These are phyloP conservation scores for Strigamia transsilvanica DNA, from an alignment of 2,888 invertebrate species.

Conservation along the genomic window DNA sequence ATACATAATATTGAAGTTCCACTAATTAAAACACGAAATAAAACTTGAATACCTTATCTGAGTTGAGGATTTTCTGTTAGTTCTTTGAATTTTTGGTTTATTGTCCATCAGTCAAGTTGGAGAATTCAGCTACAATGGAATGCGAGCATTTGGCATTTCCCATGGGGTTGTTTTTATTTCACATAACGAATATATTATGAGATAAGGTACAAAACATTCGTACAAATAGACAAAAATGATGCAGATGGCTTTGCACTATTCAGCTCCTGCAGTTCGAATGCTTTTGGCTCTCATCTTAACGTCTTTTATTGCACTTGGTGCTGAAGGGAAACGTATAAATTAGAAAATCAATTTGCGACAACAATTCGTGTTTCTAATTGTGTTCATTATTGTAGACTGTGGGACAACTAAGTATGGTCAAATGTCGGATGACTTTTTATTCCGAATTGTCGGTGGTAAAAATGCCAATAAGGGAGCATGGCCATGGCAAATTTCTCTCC, in stretches of 20 bases:
- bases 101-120: too few relatives aligned
- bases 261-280: background rate
- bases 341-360: background rate
- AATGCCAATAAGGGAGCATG: slow-evolving; percentile 53
- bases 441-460: slow-evolving; percentile 54
- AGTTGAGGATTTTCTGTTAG: too few relatives aligned
- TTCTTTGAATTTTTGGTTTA: too few relatives aligned
- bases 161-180: background rate
- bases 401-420: slow-evolving; percentile 1
- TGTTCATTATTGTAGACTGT: slow-evolving; percentile 18
- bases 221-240: background rate
- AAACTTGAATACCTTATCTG: too few relatives aligned
- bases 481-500: slow-evolving; percentile 56
- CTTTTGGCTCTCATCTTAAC: background rate
- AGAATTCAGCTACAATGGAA: background rate
- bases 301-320: background rate
- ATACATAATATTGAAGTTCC: too few relatives aligned
- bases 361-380: background rate
- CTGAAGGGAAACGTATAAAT: background rate
- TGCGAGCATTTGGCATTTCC: background rate
- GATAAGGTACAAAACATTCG: background rate
- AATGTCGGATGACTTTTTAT: background rate
- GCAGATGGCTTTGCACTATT: background rate
- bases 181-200: background rate
- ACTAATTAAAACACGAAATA: too few relatives aligned